Conservation (phyloP, 1,140 invertebrate species). For the Adoxophyes honmai region DNA sequence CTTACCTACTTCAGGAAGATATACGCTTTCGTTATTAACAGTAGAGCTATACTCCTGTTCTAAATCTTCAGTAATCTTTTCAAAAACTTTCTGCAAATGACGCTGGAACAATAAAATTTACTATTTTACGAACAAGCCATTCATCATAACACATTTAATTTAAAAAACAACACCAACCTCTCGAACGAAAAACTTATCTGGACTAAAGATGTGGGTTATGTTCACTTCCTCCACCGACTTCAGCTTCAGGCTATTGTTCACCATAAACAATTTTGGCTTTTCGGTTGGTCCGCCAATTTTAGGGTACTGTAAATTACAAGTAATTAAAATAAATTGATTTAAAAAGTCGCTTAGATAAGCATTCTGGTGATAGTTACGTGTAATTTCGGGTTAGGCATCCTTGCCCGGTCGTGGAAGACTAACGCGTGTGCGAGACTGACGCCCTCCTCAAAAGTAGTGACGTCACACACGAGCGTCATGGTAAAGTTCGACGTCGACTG, state of each 20-base stretch:
- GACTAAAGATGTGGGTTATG: conserved; percentile 53
- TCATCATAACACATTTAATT: conserved; percentile 17
- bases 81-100: conserved; percentile 43
- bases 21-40: conserved; percentile 39
- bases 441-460: conserved; percentile 51
- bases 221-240: conserved; percentile 50
- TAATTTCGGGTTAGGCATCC: conserved; percentile 32
- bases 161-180: conserved; percentile 43
- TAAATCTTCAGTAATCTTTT: conserved; percentile 55
- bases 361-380: conserved; percentile 25
- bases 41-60: conserved; percentile 49
- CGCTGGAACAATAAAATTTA: conserved; percentile 34
- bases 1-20: conserved; percentile 61
- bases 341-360: no score
- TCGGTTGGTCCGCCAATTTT: conserved; percentile 34
- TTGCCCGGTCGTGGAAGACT: conserved; percentile 55
- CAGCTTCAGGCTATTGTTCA: conserved; percentile 42
- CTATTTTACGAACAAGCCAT: neutral
- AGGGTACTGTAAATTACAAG: conserved; percentile 42
- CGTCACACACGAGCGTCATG: conserved; percentile 43
- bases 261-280: conserved; percentile 47
- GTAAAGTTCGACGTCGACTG: conserved; percentile 23
- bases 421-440: conserved; percentile 59
- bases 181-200: conserved; percentile 60
- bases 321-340: no score